Base-by-base conservation (phyloP, 2,888 invertebrate species). In the Automeris io region DNA sequence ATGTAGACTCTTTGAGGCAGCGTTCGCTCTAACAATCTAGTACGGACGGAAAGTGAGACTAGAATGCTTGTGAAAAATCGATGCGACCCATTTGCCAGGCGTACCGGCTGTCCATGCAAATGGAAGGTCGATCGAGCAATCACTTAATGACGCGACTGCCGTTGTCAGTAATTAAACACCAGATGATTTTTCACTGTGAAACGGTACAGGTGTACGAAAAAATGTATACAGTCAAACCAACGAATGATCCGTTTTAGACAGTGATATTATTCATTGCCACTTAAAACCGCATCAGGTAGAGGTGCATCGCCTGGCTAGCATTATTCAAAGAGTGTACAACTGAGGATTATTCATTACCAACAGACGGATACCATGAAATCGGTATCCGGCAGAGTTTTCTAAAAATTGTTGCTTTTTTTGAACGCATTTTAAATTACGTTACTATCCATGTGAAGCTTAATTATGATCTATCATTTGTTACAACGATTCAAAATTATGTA, bases 1-100 rank as follows among this genome's bases (percentile, higher is more conserved):
- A n/a, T n/a, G n/a, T n/a, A n/a, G n/a, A n/a, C n/a, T 25, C 6
- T 43, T 50, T 49, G 55, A 56, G 50, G 51, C 54, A 55, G 59
- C 64, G 63, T 67, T n/a, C n/a, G 64, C 54, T 57, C 63, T 67
- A 68, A 62, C 65, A 67, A 63, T 65, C 70, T 61, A 60, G 54
- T 49, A 51, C 62, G 58, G 60, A 53, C 67, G 61, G 69, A 75
- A 71, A 77, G 77, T 77, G 75, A 79, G 74, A 75, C 70, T 72
- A 63, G 54, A 62, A 61, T 62, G 62, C 55, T 62, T 61, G 70
- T 71, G 64, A 63, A 73, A 75, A 82, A 82, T 82, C 83, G 76
- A 82, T 81, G 72, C 61, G 64, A 51, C 57, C 65, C 57, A 55
- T n/a, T n/a, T 64, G 69, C 70, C 68, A 68, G 69, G 59, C 68